Evolutionary conservation across 2,113 vertebrate species (phyloP).

Genomic region (Xenopus borealis): DNA sequence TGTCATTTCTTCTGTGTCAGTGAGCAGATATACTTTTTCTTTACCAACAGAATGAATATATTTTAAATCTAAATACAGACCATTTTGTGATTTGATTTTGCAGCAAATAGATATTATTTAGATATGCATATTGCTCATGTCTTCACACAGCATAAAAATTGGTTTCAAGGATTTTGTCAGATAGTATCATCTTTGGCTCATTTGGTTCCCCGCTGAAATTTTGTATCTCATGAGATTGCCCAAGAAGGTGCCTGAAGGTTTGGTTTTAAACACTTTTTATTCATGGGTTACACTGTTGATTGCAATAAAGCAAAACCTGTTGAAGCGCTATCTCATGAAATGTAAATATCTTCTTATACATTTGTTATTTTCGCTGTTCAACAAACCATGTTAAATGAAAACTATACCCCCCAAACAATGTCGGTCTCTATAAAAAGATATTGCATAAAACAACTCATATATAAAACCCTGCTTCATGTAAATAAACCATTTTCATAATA

Average conservation of each 20-base stretch:
- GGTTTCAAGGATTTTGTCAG: slow-evolving; percentile 26
- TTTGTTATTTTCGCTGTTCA: slow-evolving; percentile 24
- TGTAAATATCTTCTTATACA: slow-evolving; percentile 27
- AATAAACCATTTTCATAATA: no score
- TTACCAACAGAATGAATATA: neutral
- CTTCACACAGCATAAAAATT: slow-evolving; percentile 14
- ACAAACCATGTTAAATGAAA: no score
- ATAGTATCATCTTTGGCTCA: slow-evolving; percentile 34
- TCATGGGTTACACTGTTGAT: slow-evolving; percentile 37
- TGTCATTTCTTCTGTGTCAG: no score
- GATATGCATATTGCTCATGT: slow-evolving; percentile 12
- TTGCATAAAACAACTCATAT: no score
- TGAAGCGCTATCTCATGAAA: slow-evolving; percentile 40
- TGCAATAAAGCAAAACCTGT: slow-evolving; percentile 39
- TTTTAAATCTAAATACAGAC: neutral
- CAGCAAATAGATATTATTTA: slow-evolving; percentile 16
- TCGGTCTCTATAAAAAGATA: no score
- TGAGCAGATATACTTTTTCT: neutral
- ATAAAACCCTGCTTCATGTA: no score
- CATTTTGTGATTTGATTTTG: slow-evolving; percentile 5
- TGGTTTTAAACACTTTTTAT: slow-evolving; percentile 35
- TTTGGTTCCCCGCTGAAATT: slow-evolving; percentile 4
- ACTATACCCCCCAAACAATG: no score
- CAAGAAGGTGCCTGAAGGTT: slow-evolving; percentile 28
- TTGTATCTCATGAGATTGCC: slow-evolving; percentile 23